phyloP scores from a whole-genome alignment of 2,797 vertebrate genomes.

The Lagorchestes hirsutus region DNA sequence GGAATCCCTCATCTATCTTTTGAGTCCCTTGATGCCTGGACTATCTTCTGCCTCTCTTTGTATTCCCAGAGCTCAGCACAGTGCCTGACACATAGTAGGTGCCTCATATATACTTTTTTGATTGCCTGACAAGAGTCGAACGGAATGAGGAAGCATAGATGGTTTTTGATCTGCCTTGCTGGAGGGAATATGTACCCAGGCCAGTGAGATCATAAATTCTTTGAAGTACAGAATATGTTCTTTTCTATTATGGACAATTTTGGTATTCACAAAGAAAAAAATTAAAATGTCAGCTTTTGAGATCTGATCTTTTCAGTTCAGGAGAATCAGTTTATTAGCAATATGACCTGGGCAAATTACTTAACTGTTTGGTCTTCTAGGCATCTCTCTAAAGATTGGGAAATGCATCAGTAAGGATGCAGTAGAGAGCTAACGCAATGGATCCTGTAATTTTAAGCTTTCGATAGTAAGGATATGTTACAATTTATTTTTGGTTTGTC shows the following conservation, averaged over 20 bases:
- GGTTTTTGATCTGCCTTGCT: neutral
- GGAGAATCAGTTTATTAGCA: neutral
- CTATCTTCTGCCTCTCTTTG: neutral
- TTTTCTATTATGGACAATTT: neutral
- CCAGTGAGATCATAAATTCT: neutral
- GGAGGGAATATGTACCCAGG: neutral
- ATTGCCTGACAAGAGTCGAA: neutral
- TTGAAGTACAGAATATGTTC: neutral
- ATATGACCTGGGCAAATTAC: neutral
- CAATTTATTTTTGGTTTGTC: slow-evolving; percentile 65
- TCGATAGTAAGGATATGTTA: slow-evolving; percentile 34
- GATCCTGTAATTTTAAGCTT: slow-evolving; percentile 33
- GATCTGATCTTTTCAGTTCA: neutral
- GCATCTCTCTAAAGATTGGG: neutral
- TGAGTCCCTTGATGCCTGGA: neutral
- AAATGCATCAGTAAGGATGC: neutral
- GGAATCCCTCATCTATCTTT: neutral
- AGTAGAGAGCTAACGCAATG: neutral
- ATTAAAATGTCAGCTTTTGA: neutral
- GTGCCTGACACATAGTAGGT: neutral
- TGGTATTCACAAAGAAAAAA: neutral
- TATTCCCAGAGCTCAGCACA: neutral
- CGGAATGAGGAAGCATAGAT: neutral
- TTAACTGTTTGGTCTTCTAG: neutral
- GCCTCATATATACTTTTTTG: neutral